Conservation (phyloP, 2,797 vertebrate genomes). For the Lacerta agilis region DNA sequence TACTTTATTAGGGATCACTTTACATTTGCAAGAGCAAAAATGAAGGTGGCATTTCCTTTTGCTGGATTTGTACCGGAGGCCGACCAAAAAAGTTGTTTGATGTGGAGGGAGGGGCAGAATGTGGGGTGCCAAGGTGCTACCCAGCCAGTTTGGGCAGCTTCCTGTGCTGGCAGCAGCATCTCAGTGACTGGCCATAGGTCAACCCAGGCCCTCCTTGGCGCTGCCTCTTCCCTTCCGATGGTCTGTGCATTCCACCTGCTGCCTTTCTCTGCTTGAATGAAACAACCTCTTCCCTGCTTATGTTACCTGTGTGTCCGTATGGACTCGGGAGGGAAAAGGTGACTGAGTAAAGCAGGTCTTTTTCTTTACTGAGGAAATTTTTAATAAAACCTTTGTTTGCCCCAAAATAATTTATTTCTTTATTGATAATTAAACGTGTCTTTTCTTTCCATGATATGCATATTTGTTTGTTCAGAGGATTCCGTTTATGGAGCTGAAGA, state of each 20-base stretch:
- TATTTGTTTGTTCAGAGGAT: background rate
- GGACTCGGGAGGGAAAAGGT: background rate
- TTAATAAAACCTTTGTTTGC: background rate
- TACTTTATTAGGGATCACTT: background rate
- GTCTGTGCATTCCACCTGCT: too few species aligned
- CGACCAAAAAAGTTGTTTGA: background rate
- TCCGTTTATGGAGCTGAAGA: background rate
- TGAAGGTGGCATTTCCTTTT: slow-evolving; percentile 21
- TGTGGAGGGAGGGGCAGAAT: background rate
- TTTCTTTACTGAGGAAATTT: background rate
- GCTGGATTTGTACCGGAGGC: background rate
- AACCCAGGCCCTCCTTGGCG: too few species aligned
- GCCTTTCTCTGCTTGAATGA: background rate
- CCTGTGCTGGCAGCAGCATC: background rate
- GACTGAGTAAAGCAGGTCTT: background rate
- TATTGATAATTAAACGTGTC: background rate
- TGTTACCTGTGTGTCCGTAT: background rate
- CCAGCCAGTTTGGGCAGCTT: background rate
- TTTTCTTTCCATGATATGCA: too few species aligned
- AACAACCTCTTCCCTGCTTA: background rate
- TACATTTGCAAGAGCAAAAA: background rate
- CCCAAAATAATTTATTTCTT: background rate
- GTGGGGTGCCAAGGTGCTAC: background rate
- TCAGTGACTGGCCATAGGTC: background rate
- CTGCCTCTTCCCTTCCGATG: background rate